Evolutionary conservation across 2,797 vertebrate genomes (phyloP).

Genomic region (Acropternis orthonyx): DNA sequence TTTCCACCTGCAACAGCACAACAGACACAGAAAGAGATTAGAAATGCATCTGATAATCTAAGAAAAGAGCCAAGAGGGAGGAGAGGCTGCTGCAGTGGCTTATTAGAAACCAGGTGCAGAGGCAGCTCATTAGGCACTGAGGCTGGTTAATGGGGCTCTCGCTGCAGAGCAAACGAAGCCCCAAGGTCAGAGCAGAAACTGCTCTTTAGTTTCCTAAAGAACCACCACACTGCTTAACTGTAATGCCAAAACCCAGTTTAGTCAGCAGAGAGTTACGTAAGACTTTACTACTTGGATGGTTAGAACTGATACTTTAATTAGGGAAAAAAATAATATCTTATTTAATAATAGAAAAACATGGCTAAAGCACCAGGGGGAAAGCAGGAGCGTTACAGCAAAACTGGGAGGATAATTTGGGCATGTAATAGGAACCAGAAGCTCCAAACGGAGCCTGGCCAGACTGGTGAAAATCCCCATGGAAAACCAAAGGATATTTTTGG

Average conservation of each 20-base stretch:
- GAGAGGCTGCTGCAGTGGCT: neutral
- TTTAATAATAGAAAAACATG: neutral
- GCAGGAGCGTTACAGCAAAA: neutral
- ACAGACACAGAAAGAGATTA: neutral
- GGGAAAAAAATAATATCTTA: neutral
- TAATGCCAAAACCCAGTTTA: neutral
- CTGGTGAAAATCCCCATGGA: neutral
- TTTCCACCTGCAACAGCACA: accelerated
- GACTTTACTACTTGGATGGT: neutral
- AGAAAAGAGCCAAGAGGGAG: neutral
- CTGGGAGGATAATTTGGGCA: neutral
- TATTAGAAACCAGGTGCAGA: neutral
- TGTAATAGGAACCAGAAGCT: conserved; percentile 28
- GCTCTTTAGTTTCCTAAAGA: neutral
- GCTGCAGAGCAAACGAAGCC: accelerated
- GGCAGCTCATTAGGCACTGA: neutral
- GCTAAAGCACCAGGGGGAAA: neutral
- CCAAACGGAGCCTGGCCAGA: neutral
- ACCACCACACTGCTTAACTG: neutral
- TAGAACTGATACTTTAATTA: neutral
- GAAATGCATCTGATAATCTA: neutral
- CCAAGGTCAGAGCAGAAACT: neutral
- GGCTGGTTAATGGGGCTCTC: neutral
- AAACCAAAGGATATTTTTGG: conserved; percentile 5
- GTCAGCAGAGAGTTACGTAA: neutral